Percentiles rank a stretch among this genome's conserved stretches.
These are phyloP conservation scores for Cheilosia urbana DNA, from an alignment of 2,888 invertebrate species.

Conservation along the genomic window DNA sequence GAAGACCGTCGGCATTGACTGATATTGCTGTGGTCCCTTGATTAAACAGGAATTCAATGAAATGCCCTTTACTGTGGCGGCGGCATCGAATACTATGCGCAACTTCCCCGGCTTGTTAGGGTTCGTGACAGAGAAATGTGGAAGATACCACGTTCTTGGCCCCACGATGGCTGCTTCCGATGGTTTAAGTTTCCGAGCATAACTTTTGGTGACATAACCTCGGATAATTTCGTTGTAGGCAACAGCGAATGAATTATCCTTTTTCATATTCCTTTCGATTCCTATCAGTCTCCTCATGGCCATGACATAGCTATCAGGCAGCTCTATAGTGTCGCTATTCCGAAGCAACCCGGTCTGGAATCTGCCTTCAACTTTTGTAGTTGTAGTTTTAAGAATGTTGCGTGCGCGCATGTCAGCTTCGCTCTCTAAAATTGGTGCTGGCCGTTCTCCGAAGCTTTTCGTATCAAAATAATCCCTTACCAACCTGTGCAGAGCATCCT, in stretches of 20 bases:
- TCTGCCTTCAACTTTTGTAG: slow-evolving; percentile 15
- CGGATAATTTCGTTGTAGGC: slow-evolving; percentile 58
- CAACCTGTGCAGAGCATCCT: slow-evolving; percentile 7
- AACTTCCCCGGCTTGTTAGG: slow-evolving; percentile 76
- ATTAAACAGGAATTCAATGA: slow-evolving; percentile 76
- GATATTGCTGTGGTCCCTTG: slow-evolving; percentile 79
- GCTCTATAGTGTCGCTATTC: slow-evolving; percentile 40
- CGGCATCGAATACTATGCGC: no score
- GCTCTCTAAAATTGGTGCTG: slow-evolving; percentile 9
- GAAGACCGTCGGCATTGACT: slow-evolving; percentile 79
- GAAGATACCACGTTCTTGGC: slow-evolving; percentile 75
- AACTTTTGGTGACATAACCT: slow-evolving; percentile 69
- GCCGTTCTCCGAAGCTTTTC: slow-evolving; percentile 26
- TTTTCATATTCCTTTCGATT: slow-evolving; percentile 68
- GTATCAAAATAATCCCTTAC: slow-evolving; percentile 31
- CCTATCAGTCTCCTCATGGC: slow-evolving; percentile 49
- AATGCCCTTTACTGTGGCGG: background rate
- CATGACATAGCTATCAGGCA: slow-evolving; percentile 60
- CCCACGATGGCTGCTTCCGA: background rate
- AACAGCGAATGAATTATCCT: slow-evolving; percentile 53
- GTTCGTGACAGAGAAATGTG: slow-evolving; percentile 73
- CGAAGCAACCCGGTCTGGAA: slow-evolving; percentile 57
- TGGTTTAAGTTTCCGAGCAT: slow-evolving; percentile 59
- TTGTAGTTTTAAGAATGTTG: slow-evolving; percentile 1
- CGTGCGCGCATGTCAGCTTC: slow-evolving; percentile 14